Conservation (phyloP, 2,113 vertebrate species). For the Scytalopus superciliaris region DNA sequence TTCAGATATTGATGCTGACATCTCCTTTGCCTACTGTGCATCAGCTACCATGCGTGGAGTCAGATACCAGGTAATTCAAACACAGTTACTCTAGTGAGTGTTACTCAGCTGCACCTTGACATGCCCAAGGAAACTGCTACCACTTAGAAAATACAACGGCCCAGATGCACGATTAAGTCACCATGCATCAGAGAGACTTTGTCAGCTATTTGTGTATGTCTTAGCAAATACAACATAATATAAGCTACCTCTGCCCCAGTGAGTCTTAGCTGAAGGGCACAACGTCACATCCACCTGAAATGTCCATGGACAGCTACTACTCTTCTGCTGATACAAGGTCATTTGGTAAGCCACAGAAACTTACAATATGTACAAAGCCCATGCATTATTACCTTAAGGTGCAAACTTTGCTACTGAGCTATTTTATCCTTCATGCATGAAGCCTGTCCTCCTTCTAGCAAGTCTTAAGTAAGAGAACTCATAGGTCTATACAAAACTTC, state of each 20-base stretch:
- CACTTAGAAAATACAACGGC: background rate
- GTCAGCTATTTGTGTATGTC: background rate
- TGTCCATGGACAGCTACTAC: background rate
- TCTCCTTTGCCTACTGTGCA: rapidly evolving
- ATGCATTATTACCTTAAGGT: background rate
- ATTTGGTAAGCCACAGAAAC: background rate
- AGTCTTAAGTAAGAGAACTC: background rate
- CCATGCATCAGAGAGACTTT: background rate
- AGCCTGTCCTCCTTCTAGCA: background rate
- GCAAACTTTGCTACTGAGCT: background rate
- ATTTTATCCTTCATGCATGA: background rate
- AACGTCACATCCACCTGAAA: background rate
- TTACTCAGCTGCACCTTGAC: background rate
- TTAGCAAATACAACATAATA: background rate
- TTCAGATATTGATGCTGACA: background rate
- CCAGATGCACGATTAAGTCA: background rate
- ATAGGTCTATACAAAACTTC: background rate
- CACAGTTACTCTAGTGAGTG: background rate
- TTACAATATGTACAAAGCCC: background rate
- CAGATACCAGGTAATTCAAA: background rate
- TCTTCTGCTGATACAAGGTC: background rate
- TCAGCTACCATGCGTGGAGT: background rate
- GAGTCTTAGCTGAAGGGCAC: background rate
- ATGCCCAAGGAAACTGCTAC: background rate
- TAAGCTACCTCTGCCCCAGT: background rate